Percentiles rank a stretch among this genome's conserved stretches.
Conservation (phyloP, 2,113 vertebrate species). For the Sclerurus mexicanus region DNA sequence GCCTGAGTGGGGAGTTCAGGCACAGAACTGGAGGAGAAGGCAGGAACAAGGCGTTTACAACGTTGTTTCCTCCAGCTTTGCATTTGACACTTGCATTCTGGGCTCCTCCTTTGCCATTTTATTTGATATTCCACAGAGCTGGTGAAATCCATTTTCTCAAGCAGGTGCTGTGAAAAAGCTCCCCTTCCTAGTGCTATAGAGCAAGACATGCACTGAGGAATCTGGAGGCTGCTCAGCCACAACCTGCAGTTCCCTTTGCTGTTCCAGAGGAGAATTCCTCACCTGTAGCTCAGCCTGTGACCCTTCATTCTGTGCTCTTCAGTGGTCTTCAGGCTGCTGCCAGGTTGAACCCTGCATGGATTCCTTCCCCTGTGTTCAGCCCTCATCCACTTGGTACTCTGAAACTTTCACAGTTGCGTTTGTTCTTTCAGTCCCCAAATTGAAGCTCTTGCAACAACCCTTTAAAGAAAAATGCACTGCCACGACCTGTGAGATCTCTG, state of each 20-base stretch:
- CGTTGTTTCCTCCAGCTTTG: constrained; percentile 22
- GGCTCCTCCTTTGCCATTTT: not conserved
- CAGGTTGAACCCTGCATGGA: not conserved
- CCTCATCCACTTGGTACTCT: not conserved
- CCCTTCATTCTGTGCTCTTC: not conserved
- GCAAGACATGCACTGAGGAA: not conserved
- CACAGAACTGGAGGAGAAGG: not conserved
- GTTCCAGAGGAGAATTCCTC: not conserved
- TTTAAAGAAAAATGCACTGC: not conserved
- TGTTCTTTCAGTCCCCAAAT: not conserved
- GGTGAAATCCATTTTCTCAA: not conserved
- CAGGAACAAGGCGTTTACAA: constrained; percentile 43
- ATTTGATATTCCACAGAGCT: not conserved
- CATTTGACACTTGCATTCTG: not conserved
- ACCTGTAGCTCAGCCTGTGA: not conserved
- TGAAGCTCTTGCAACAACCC: fast-evolving
- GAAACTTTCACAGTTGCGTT: not conserved
- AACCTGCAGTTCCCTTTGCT: not conserved
- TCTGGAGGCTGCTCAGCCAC: not conserved
- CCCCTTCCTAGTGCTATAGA: not conserved
- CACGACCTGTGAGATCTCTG: not conserved
- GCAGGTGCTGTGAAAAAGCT: not conserved
- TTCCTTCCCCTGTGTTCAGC: not conserved
- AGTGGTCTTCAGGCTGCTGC: not conserved
- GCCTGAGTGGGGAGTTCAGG: not conserved